phyloP scores from a whole-genome alignment of 92 coral and sea anemone species.

The Bergia puertoricense region DNA sequence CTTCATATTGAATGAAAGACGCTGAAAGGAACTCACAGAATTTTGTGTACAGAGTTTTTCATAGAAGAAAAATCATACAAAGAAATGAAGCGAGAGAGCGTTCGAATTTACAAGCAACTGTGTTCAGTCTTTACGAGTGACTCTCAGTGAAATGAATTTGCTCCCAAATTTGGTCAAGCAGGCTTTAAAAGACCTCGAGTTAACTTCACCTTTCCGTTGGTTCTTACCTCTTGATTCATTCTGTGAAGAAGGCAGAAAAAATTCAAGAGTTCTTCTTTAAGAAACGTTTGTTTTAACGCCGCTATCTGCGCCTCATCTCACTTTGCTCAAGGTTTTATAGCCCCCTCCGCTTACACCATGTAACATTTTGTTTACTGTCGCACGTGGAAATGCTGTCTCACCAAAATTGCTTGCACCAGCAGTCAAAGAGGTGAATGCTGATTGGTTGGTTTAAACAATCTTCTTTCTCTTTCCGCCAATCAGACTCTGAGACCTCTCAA shows the following conservation, averaged over 20 bases:
- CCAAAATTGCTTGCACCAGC: neutral
- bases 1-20: conserved; percentile 41
- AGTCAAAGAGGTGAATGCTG: neutral
- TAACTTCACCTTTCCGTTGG: neutral
- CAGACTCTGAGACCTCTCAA: neutral
- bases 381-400: conserved; percentile 41
- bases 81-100: neutral
- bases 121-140: neutral
- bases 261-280: conserved; percentile 6
- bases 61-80: conserved; percentile 16
- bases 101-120: neutral
- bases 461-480: conserved; percentile 1
- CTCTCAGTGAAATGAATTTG: neutral
- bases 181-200: conserved; percentile 13
- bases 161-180: conserved; percentile 20
- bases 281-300: neutral
- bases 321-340: conserved; percentile 24
- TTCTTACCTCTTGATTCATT: conserved; percentile 43
- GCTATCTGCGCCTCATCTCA: conserved; percentile 39
- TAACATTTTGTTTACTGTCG: conserved; percentile 36
- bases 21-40: conserved; percentile 30
- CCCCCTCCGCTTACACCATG: neutral
- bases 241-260: neutral
- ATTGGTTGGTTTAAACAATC: conserved; percentile 27
- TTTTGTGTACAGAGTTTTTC: neutral